These are phyloP conservation scores for Arctia plantaginis DNA, from an alignment of 2,888 invertebrate species.

Conservation along the genomic window DNA sequence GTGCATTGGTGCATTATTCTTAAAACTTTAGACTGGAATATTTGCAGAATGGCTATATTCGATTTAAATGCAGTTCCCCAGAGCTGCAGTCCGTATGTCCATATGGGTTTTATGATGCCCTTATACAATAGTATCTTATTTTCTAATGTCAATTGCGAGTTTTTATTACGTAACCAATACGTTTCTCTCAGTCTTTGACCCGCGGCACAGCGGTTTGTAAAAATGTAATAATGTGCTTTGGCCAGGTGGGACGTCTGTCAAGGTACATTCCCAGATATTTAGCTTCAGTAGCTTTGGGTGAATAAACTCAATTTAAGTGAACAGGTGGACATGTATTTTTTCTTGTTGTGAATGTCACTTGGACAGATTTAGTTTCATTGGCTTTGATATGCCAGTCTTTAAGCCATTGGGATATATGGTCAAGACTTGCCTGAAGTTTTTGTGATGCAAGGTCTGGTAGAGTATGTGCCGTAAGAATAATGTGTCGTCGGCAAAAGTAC, in stretches of 20 bases:
- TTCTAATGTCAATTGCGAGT: neutral
- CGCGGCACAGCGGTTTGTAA: neutral
- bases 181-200: neutral
- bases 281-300: neutral
- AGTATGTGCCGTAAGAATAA: too few species aligned
- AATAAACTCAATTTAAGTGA: neutral
- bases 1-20: too few species aligned
- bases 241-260: neutral
- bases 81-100: too few species aligned
- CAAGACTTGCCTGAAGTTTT: too few species aligned
- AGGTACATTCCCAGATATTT: conserved; percentile 5
- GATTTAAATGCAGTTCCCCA: too few species aligned
- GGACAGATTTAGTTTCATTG: too few species aligned
- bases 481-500: too few species aligned
- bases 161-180: neutral
- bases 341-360: too few species aligned
- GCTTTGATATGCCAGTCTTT: conserved; percentile 2
- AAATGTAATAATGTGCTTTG: neutral
- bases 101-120: neutral
- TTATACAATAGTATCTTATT: neutral
- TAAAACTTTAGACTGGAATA: too few species aligned
- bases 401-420: neutral
- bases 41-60: too few species aligned
- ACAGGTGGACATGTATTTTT: too few species aligned
- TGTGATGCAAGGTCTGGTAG: too few species aligned